Evolutionary conservation across 2,797 vertebrate genomes (phyloP).

Genomic region (Gymnodraco acuticeps): DNA sequence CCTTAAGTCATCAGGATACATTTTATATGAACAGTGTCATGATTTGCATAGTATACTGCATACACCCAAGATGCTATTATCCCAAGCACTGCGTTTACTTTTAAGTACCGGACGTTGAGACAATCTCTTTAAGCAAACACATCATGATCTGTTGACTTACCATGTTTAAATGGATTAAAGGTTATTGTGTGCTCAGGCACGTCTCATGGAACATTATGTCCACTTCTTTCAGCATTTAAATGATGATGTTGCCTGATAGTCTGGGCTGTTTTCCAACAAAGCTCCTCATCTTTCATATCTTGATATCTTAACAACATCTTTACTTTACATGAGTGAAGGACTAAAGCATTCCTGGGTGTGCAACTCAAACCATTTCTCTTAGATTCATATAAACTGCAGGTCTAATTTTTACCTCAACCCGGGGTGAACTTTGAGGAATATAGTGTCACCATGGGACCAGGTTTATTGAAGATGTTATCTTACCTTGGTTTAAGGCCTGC

Average conservation of each 20-base stretch:
- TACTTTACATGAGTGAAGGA: conserved; percentile 14
- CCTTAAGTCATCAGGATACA: conserved; percentile 14
- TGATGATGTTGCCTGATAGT: conserved; percentile 8
- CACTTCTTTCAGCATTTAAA: conserved; percentile 25
- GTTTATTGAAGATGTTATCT: conserved; percentile 9
- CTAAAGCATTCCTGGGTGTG: neutral
- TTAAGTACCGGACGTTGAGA: conserved; percentile 2
- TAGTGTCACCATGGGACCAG: neutral
- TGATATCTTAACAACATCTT: conserved; percentile 34
- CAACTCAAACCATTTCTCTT: conserved; percentile 5
- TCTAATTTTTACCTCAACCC: conserved; percentile 16
- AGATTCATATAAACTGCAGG: neutral
- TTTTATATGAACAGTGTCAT: conserved; percentile 9
- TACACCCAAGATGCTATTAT: conserved; percentile 6
- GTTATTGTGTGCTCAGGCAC: conserved; percentile 26
- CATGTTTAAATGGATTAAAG: conserved; percentile 42
- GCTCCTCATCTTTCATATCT: conserved; percentile 29
- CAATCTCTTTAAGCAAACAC: conserved; percentile 27
- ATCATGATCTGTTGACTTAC: conserved; percentile 47
- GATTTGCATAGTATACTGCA: neutral
- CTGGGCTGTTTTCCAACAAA: conserved; percentile 12
- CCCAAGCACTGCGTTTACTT: conserved; percentile 2
- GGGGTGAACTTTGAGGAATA: conserved; percentile 16
- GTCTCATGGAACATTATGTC: conserved; percentile 36
- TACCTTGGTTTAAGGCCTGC: neutral